Evolutionary conservation across 2,888 invertebrate species (phyloP).

Genomic region (Venustoraphidia nigricollis): DNA sequence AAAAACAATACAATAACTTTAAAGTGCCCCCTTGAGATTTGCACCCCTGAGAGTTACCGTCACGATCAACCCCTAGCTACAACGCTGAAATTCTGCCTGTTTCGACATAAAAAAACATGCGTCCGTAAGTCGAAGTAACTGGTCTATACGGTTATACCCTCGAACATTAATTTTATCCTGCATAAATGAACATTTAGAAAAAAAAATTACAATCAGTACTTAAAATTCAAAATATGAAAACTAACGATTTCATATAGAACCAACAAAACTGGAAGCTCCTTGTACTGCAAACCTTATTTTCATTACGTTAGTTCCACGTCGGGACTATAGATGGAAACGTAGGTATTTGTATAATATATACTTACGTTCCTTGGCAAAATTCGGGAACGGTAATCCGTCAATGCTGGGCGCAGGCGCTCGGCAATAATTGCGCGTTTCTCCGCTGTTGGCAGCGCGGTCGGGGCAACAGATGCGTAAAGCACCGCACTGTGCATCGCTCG

Average conservation of each 20-base stretch:
- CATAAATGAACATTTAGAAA: too few species aligned
- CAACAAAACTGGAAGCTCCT: too few species aligned
- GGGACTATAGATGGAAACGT: not conserved
- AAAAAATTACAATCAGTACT: too few species aligned
- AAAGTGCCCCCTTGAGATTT: too few species aligned
- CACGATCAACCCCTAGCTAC: too few species aligned
- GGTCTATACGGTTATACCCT: too few species aligned
- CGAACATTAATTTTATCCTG: too few species aligned
- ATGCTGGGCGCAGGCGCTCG: conserved; percentile 52
- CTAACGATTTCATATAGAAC: too few species aligned
- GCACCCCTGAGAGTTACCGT: too few species aligned
- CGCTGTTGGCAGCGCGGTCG: conserved; percentile 27
- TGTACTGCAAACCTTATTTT: not conserved
- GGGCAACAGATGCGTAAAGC: conserved; percentile 57
- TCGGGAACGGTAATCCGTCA: conserved; percentile 43
- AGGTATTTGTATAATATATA: conserved; percentile 10
- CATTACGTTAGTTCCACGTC: not conserved
- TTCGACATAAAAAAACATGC: too few species aligned
- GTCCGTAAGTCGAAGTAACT: too few species aligned
- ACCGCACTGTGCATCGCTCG: conserved; percentile 53
- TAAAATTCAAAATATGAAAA: conserved; percentile 8
- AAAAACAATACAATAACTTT: too few species aligned
- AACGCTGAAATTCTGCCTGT: not conserved
- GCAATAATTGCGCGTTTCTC: conserved; percentile 32
- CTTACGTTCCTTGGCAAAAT: conserved; percentile 47